Base-by-base conservation (phyloP, 2,113 vertebrate species). In the Leptobrachium ailaonicum region DNA sequence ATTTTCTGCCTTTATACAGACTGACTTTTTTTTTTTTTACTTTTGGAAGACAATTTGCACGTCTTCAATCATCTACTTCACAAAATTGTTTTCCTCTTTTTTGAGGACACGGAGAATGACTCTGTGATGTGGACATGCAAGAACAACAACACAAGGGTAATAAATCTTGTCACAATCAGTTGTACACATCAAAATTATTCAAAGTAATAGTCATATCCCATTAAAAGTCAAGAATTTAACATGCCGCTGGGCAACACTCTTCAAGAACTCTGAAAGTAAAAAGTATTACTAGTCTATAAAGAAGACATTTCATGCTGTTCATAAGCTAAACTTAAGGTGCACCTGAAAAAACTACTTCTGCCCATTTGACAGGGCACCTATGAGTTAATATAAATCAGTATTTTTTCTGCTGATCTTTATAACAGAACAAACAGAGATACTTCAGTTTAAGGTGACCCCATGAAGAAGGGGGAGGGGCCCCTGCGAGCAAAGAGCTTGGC, bases 131-230 rank as follows among this genome's bases (percentile, higher is more conserved):
- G 68, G 67, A 63, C 68, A 78, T 54, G 42, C 76, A 71, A 60
- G 76, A 41, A 64, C 68, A 62, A 78, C 54, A 71, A 71, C 76
- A 71, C 76, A 71, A 47, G 76, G 76, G 67, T 63, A 71, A 78
- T 78, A 78, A 78, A 78, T 78, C 76, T 71, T 63, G 67, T 71
- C 76, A 78, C 68, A 78, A 66, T 71, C 42, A 60, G 54, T 78
- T 78, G 76, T 71, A 71, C 43, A 45, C 67, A 78, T 78, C 68
- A 78, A 71, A 63, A 78, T 78, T 62, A 78, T 45, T 77, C 66
- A 71, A 62, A 71, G 56, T 63, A 78, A 78, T 78, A 66, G 56
- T 71, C 67, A 71, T 63, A 63, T 71, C 13, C 76, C 13, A 43
- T 78, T 78, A 78, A 71, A 71, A 71, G 67, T 50, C 60, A 71